Base-by-base conservation (phyloP, 2,888 invertebrate genomes). In the Aspidapion aeneum region DNA sequence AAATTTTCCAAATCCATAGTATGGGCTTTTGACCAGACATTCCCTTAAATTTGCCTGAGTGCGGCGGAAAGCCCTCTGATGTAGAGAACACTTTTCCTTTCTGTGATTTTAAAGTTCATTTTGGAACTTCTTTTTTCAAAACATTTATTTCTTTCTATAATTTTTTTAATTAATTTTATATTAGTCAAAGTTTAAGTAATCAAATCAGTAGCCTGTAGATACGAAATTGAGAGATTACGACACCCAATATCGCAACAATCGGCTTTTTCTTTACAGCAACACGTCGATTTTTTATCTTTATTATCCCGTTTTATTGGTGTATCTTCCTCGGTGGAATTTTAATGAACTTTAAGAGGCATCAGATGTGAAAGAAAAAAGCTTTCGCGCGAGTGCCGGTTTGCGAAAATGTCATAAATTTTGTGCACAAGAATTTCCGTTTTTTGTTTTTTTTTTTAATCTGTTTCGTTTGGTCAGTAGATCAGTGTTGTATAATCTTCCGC, bases 261-360 rank as follows among this genome's bases (percentile, higher is more conserved):
- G 35, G 35, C 35, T 12, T 35, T 3, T 35, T 35, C 35, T 35
- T 35, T 35, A 35, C 35, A n/a, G n/a, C 12, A 35, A 12, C 35
- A 35, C 12, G 35, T 35, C 35, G 35, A 35, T 35, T 35, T 35
- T 35, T 35, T 35, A 35, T 35, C 35, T 60, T 52, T 48, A 59
- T 65, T 63, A 50, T n/a, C 52, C 52, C 52, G 18, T 59, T 68
- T 69, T 68, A 66, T 65, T 65, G 63, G 20, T 64, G 68, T 69
- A 64, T 69, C 68, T 69, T 68, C 62, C 69, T 65, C 63, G 58
- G 21, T 63, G 68, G 72, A 72, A 72, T 71, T 71, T 72, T 71
- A 72, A 72, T 72, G 69, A 70, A 67, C 64, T 62, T 63, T 67
- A 68, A 68, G 67, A n/a, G 12, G 35, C 35, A 35, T 35, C 35